Evolutionary conservation across 1,140 invertebrate genomes (phyloP), one percentile per base, ranked within the genome.

Genomic region (Caligus rogercresseyi): DNA sequence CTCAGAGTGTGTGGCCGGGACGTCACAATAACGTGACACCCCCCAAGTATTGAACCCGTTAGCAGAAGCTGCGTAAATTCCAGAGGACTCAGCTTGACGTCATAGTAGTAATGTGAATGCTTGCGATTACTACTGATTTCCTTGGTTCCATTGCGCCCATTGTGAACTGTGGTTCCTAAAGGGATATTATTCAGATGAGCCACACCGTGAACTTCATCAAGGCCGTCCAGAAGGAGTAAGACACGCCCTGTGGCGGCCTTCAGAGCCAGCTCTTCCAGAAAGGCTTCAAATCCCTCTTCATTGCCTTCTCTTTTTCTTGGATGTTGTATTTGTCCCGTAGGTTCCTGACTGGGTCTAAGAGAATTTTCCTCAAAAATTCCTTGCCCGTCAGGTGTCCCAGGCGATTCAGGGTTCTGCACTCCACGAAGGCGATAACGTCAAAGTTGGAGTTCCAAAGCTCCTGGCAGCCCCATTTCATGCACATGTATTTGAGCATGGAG

Each of bases 401-500:
- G 2, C 54, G 54, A 43, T 60, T 60, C 14, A 60, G 26, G 18
- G 57, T 60, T 15, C 61, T 52, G 19, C 61, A 63, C 43, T 63
- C 61, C 16, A 63, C 52, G 24, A 63, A 63, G 20, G 52, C 23
- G 24, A 63, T 51, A 1, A 26, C n/a, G 20, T 63, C 61, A 26
- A 63, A 63, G 18, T 59, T 56, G 1, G 16, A 51, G 14, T n/a
- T 58, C 61, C 61, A 63, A 14, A 63, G 52, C 52, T 63, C 61
- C 19, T 53, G 16, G 16, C 51, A 63, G 1, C 61, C 52, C 61
- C 61, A 63, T 63, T 63, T 63, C 21, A 63, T 25, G 52, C 61
- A 63, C 61, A 63, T 63, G 52, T 63, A 63, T 63, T 63, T 63
- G 54, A 63, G 52, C 61, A 63, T 63, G 18, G 61, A 63, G 21